A percentile compares a stretch with the other conserved stretches of the same genome.
Conservation (phyloP, 2,113 vertebrate genomes). For the Trichechus manatus region DNA sequence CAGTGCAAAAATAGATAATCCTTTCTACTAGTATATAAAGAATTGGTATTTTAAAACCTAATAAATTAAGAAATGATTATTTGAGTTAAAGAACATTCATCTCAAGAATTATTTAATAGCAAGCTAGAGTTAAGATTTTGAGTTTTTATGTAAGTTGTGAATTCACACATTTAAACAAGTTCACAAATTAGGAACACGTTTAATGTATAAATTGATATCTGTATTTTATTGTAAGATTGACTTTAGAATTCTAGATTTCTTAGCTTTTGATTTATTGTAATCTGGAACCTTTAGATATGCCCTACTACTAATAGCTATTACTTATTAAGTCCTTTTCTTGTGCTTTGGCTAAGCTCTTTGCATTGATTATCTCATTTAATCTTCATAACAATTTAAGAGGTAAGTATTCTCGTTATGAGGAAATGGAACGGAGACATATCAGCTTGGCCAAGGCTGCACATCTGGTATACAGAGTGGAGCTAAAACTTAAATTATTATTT, state of each 20-base stretch:
- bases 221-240: slow-evolving; percentile 48
- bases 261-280: slow-evolving; percentile 55
- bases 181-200: slow-evolving; percentile 23
- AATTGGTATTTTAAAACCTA: slow-evolving; percentile 13
- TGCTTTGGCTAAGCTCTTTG: slow-evolving; percentile 45
- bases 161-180: slow-evolving; percentile 36
- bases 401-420: slow-evolving; percentile 50
- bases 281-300: not conserved
- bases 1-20: not conserved
- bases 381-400: slow-evolving; percentile 6
- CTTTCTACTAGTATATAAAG: not conserved
- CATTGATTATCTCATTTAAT: slow-evolving; percentile 57
- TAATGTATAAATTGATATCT: slow-evolving; percentile 45
- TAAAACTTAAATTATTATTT: slow-evolving; percentile 46
- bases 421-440: slow-evolving; percentile 49
- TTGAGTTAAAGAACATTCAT: slow-evolving; percentile 20
- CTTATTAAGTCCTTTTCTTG: slow-evolving; percentile 56
- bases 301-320: slow-evolving; percentile 22
- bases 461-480: slow-evolving; percentile 19
- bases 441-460: slow-evolving; percentile 35
- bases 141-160: slow-evolving; percentile 29
- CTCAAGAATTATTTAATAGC: slow-evolving; percentile 55
- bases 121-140: slow-evolving; percentile 12
- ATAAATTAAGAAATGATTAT: slow-evolving; percentile 24
- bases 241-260: slow-evolving; percentile 45